These are phyloP conservation scores for Cybosia mesomella DNA, from an alignment of 2,888 invertebrate species.

Conservation along the genomic window DNA sequence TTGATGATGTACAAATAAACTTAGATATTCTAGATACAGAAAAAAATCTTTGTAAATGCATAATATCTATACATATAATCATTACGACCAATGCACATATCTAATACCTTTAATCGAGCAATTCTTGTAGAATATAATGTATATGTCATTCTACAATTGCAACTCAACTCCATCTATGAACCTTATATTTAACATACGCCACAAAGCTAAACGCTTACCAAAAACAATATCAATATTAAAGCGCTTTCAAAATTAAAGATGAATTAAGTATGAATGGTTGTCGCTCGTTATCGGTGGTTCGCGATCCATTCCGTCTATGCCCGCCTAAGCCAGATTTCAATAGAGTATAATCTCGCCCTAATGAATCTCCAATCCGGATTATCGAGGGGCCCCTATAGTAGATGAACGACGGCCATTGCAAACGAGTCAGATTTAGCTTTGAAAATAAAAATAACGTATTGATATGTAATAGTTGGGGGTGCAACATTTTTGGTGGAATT, in stretches of 20 bases:
- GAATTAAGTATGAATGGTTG: conserved; percentile 39
- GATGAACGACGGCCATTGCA: conserved; percentile 73
- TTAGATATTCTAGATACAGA: too few species aligned
- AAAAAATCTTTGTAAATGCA: too few species aligned
- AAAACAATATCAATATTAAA: conserved; percentile 19
- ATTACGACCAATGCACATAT: too few species aligned
- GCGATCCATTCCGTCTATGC: conserved; percentile 65
- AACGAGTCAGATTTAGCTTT: conserved; percentile 76
- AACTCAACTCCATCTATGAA: neutral
- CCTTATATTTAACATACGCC: neutral
- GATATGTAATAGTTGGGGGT: neutral
- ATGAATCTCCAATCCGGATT: conserved; percentile 87
- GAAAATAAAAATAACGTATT: conserved; percentile 69
- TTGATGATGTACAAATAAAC: too few species aligned
- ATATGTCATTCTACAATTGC: neutral
- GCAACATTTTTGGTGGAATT: neutral
- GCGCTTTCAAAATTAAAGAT: conserved; percentile 32
- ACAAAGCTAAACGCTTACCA: neutral
- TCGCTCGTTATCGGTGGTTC: conserved; percentile 36
- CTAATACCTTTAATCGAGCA: too few species aligned
- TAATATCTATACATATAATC: too few species aligned
- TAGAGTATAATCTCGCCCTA: conserved; percentile 87
- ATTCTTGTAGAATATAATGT: too few species aligned
- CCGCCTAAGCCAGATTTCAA: conserved; percentile 85
- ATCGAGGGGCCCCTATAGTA: conserved; percentile 77